Conservation (phyloP, 2,797 vertebrate genomes). For the Anniella stebbinsi region DNA sequence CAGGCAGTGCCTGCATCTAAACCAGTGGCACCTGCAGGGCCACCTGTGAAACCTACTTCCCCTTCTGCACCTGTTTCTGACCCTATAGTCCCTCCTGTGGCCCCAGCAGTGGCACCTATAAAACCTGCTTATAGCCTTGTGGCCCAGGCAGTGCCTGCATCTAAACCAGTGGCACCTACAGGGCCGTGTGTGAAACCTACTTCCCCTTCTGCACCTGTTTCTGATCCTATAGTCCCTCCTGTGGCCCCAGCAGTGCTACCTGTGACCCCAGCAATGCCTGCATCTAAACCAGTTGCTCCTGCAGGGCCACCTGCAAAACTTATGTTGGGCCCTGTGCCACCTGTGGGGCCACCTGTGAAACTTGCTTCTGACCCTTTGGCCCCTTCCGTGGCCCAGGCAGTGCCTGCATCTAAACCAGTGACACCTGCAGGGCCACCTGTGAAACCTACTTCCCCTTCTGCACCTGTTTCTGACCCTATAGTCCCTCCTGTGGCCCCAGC, state of each 20-base stretch:
- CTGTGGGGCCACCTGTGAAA: neutral
- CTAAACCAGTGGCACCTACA: neutral
- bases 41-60: no score
- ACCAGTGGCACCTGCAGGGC: neutral
- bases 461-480: no score
- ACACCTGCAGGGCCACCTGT: no score
- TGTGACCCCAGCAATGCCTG: rapidly evolving
- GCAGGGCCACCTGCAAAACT: no score
- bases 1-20: no score
- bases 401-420: neutral
- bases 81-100: conserved; percentile 60
- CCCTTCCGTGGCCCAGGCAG: rapidly evolving
- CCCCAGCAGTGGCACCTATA: neutral
- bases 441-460: no score
- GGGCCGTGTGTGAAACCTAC: no score
- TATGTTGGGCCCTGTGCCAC: conserved; percentile 42
- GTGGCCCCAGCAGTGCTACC: conserved; percentile 30
- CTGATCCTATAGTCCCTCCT: no score
- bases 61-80: no score
- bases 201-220: no score
- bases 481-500: conserved; percentile 40
- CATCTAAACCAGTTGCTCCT: neutral
- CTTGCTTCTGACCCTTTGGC: conserved; percentile 73
- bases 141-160: rapidly evolving
- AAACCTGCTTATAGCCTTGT: conserved; percentile 68